phyloP scores from a whole-genome alignment of 2,888 invertebrate species.

The Drosophila kambysellisi region DNA sequence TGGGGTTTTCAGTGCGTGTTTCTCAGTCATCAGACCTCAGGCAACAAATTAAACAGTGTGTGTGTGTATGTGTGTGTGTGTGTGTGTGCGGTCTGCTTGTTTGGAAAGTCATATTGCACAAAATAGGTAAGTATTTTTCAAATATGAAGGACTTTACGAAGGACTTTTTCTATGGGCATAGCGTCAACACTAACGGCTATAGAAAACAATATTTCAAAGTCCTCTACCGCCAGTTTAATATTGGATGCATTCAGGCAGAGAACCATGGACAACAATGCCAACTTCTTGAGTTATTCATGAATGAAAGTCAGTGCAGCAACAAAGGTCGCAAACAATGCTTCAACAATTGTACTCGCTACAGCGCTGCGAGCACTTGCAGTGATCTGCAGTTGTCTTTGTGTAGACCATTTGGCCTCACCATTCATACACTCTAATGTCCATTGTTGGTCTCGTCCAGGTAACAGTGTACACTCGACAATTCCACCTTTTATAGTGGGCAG shows the following conservation, averaged over 20 bases:
- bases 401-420: conserved; percentile 23
- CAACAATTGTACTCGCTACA: conserved; percentile 26
- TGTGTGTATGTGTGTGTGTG: neutral
- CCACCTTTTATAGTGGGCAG: conserved; percentile 34
- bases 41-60: conserved; percentile 24
- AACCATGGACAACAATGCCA: conserved; percentile 43
- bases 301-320: conserved; percentile 73
- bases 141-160: conserved; percentile 32
- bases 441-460: conserved; percentile 50
- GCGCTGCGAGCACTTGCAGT: conserved; percentile 68
- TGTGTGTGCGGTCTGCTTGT: conserved; percentile 53
- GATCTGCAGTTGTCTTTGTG: conserved; percentile 67
- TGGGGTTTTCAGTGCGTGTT: conserved; percentile 61
- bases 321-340: conserved; percentile 38
- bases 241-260: conserved; percentile 24
- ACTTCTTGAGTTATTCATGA: conserved; percentile 58
- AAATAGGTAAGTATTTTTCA: conserved; percentile 27
- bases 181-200: conserved; percentile 29
- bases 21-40: conserved; percentile 58
- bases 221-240: conserved; percentile 50
- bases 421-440: conserved; percentile 37
- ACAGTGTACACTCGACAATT: conserved; percentile 13
- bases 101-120: conserved; percentile 10
- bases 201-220: conserved; percentile 63
- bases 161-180: conserved; percentile 16